These are phyloP conservation scores for Priocnemis perturbator DNA, from an alignment of 2,888 invertebrate genomes.

Conservation along the genomic window DNA sequence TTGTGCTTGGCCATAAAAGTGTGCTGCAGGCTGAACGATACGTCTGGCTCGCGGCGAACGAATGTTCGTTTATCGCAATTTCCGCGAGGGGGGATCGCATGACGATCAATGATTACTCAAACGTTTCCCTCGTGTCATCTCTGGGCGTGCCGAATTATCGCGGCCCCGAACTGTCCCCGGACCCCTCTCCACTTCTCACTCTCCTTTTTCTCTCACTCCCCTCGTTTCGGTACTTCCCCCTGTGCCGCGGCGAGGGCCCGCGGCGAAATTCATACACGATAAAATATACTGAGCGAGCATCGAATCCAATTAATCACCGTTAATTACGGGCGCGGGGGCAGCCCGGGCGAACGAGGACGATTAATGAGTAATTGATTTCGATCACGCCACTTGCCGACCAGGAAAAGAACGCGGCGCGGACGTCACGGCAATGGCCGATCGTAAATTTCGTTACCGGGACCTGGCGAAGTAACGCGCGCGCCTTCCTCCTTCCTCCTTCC, in stretches of 20 bases:
- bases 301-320: conserved; percentile 69
- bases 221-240: conserved; percentile 4
- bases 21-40: not conserved
- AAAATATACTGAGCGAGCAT: conserved; percentile 59
- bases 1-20: too few species aligned
- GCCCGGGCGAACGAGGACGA: conserved; percentile 58
- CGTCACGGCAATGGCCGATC: conserved; percentile 20
- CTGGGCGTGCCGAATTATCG: conserved; percentile 27
- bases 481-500: too few species aligned
- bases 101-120: conserved; percentile 63
- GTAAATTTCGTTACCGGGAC: conserved; percentile 37
- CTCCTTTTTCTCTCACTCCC: conserved; percentile 28
- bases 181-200: conserved; percentile 5
- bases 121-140: conserved; percentile 35
- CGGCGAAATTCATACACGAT: conserved; percentile 60
- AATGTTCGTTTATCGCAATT: conserved; percentile 20
- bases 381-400: conserved; percentile 67
- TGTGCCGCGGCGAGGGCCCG: conserved; percentile 29
- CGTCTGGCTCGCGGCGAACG: not conserved
- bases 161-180: conserved; percentile 14
- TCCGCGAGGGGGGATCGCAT: conserved; percentile 47
- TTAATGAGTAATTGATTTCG: conserved; percentile 72
- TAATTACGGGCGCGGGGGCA: conserved; percentile 68
- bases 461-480: too few species aligned
- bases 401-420: conserved; percentile 42